These are phyloP conservation scores for Strix aluco DNA, from an alignment of 2,113 vertebrate species.

Conservation along the genomic window DNA sequence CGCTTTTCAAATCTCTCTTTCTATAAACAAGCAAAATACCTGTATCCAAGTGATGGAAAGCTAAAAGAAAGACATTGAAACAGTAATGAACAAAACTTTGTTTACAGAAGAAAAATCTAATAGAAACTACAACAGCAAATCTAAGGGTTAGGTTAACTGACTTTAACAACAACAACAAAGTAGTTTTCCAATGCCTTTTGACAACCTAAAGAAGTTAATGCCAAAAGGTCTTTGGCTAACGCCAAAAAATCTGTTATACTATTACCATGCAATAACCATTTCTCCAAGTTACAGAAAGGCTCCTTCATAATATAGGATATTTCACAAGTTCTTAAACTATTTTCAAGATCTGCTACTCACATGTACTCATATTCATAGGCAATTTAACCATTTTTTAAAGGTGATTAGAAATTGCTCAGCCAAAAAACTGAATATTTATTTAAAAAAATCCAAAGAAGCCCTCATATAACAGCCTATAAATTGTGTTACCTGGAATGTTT, in stretches of 20 bases:
- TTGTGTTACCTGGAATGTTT: neutral
- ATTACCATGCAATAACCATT: neutral
- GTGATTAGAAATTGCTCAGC: neutral
- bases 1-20: neutral
- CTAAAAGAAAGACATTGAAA: constrained; percentile 76
- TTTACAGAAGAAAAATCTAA: neutral
- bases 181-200: neutral
- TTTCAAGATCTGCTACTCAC: neutral
- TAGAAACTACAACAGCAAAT: neutral
- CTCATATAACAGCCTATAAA: neutral
- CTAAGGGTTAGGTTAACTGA: neutral
- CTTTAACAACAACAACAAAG: neutral
- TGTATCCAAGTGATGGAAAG: constrained; percentile 86
- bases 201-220: neutral
- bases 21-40: constrained; percentile 74
- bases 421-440: neutral
- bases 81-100: constrained; percentile 12
- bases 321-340: neutral
- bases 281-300: neutral
- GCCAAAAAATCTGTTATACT: neutral
- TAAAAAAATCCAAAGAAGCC: neutral
- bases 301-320: neutral
- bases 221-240: neutral
- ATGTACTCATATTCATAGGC: neutral
- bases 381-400: neutral